These are phyloP conservation scores for Myopa tessellatipennis DNA, from an alignment of 2,888 invertebrate genomes.

Conservation along the genomic window DNA sequence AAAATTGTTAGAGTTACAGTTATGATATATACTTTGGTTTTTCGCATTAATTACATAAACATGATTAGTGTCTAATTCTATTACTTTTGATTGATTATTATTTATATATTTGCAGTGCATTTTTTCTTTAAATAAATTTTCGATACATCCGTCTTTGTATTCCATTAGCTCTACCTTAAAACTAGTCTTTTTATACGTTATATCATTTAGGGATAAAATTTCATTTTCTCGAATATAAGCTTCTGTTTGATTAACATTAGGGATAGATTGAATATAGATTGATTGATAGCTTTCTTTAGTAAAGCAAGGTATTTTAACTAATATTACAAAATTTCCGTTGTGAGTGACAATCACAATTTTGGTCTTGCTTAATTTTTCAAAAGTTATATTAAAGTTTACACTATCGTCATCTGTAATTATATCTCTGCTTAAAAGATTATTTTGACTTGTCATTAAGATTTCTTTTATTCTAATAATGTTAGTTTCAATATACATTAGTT, in stretches of 20 bases:
- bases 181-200: too few species aligned
- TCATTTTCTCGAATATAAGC: too few species aligned
- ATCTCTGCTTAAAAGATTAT: slow-evolving; percentile 27
- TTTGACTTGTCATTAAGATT: slow-evolving; percentile 31
- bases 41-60: too few species aligned
- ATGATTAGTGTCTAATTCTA: too few species aligned
- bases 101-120: too few species aligned
- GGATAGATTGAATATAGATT: slow-evolving; percentile 4
- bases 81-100: too few species aligned
- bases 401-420: slow-evolving; percentile 20
- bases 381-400: slow-evolving; percentile 25
- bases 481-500: slow-evolving; percentile 28
- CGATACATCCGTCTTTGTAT: too few species aligned
- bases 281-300: slow-evolving; percentile 8
- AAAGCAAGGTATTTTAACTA: slow-evolving; percentile 8
- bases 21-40: too few species aligned
- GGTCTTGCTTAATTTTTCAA: slow-evolving; percentile 1
- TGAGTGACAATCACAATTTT: slow-evolving; percentile 2
- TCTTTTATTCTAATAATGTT: slow-evolving; percentile 28
- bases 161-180: too few species aligned
- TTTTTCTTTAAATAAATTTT: too few species aligned
- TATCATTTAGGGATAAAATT: too few species aligned
- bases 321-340: background rate
- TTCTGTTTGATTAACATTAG: slow-evolving; percentile 5
- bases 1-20: too few species aligned